A percentile compares a stretch with the other conserved stretches of the same genome.
Evolutionary conservation across 2,113 vertebrate species (phyloP).

Genomic region (Nymphicus hollandicus): DNA sequence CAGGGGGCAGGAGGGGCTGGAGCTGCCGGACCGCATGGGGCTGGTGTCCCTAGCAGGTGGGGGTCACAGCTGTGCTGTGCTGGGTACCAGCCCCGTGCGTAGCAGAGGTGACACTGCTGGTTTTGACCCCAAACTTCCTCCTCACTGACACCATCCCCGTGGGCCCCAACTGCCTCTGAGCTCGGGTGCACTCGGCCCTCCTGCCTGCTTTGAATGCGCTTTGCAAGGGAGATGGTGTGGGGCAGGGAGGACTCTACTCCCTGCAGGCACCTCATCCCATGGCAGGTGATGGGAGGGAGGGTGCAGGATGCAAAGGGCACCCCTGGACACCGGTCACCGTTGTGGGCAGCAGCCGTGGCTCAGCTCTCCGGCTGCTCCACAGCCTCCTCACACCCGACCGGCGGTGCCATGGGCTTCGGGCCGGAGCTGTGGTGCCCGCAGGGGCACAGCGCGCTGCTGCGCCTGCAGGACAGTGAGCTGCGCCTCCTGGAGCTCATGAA

Average conservation of each 20-base stretch:
- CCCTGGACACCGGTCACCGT: fast-evolving
- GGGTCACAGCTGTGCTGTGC: fast-evolving
- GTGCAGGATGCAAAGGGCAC: neutral
- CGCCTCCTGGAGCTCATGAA: constrained; percentile 93
- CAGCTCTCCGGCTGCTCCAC: neutral
- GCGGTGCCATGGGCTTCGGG: constrained; percentile 82
- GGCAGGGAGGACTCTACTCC: no score
- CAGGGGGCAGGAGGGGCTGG: neutral
- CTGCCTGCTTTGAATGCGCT: neutral
- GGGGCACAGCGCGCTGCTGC: constrained; percentile 83
- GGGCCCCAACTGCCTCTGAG: neutral
- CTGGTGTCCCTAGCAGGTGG: fast-evolving
- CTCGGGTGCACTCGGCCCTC: neutral
- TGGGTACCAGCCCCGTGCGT: fast-evolving
- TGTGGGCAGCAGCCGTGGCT: fast-evolving
- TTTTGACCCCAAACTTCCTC: neutral
- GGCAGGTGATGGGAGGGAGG: neutral
- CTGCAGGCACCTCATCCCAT: fast-evolving
- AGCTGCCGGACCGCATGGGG: fast-evolving
- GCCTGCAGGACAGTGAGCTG: constrained; percentile 89
- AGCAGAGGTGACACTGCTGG: neutral
- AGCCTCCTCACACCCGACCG: neutral
- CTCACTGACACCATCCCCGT: neutral
- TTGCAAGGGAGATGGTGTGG: neutral
- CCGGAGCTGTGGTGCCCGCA: constrained; percentile 85